Base-by-base conservation (phyloP, 2,113 vertebrate genomes). In the Cololabis saira region DNA sequence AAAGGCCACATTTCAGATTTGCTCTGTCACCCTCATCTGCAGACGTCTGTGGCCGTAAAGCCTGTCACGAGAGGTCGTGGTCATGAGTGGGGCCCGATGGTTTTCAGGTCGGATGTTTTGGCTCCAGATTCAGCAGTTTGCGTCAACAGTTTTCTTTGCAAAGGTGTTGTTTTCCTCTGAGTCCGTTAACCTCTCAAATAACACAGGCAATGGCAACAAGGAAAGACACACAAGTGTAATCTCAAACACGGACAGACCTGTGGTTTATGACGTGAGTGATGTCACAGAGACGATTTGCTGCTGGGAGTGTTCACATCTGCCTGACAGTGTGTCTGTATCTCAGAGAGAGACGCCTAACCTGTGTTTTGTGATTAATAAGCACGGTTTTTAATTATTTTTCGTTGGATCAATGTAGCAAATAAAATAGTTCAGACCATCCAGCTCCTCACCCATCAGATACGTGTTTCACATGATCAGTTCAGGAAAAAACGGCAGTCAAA, bases 91-190 rank as follows among this genome's bases (percentile, higher is more conserved):
- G 76, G 42, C 77, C 40, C 24, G 16, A 70, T 67, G 37, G 71
- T 72, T 80, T 62, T 52, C 41, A 78, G 58, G 74, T 75, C 6
- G 65, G 61, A 55, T 61, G 48, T 77, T 75, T 71, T 78, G 51
- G 49, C 66, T 70, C 8, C 27, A n/a, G 22, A 69, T 41, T 74
- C 27, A 41, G 27, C 19, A 47, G n/a, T n/a, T 42, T 22, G 43
- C 44, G 4, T 13, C 56, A 42, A 12, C 65, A 1, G 18, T 53
- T 62, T 58, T 30, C 12, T 18, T n/a, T 45, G 10, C 43, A 43
- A 58, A 61, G 72, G 66, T 37, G 24, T 68, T 44, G 6, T 4
- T 12, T 33, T 14, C 17, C 43, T 57, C 41, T 30, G 69, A 60
- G 58, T 61, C 74, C 62, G 66, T 47, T 48, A 61, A 60, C 47